Evolutionary conservation across 2,797 vertebrate genomes (phyloP).

Genomic region (Pterois miles): DNA sequence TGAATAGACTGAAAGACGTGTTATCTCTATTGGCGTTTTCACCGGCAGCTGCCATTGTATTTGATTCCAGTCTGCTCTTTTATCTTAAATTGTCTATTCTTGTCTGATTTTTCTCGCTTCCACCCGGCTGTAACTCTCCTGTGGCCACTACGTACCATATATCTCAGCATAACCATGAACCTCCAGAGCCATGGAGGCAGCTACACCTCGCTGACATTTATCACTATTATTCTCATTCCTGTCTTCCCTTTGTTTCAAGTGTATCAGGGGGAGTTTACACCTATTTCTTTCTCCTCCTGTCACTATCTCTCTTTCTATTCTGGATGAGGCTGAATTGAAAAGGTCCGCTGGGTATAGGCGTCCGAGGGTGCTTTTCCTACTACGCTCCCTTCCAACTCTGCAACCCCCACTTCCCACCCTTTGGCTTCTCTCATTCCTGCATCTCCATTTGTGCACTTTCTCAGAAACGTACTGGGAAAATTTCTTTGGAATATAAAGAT

Average conservation of each 20-base stretch:
- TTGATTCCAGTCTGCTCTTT: background rate
- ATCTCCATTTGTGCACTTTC: background rate
- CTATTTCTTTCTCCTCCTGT: conserved; percentile 32
- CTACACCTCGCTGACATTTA: conserved; percentile 72
- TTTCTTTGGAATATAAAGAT: conserved; percentile 1
- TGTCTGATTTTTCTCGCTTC: background rate
- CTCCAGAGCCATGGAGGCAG: conserved; percentile 34
- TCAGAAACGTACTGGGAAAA: background rate
- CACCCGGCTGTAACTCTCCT: conserved; percentile 11
- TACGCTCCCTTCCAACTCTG: background rate
- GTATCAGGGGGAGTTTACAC: conserved; percentile 58
- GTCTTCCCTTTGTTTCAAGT: conserved; percentile 66
- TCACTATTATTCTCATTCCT: conserved; percentile 68
- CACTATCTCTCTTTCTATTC: conserved; percentile 57
- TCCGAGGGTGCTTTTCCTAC: conserved; percentile 30
- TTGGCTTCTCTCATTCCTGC: background rate
- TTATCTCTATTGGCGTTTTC: background rate
- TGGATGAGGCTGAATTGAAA: conserved; percentile 61
- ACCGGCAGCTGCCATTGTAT: background rate
- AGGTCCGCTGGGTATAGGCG: conserved; percentile 42
- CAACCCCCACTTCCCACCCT: background rate
- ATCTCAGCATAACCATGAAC: conserved; percentile 61
- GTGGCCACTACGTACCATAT: conserved; percentile 38
- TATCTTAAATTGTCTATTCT: conserved; percentile 12
- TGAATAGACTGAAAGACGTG: background rate